These are phyloP conservation scores for Scelioninae gen. 2 DNA, from an alignment of 2,888 invertebrate species.

Conservation along the genomic window DNA sequence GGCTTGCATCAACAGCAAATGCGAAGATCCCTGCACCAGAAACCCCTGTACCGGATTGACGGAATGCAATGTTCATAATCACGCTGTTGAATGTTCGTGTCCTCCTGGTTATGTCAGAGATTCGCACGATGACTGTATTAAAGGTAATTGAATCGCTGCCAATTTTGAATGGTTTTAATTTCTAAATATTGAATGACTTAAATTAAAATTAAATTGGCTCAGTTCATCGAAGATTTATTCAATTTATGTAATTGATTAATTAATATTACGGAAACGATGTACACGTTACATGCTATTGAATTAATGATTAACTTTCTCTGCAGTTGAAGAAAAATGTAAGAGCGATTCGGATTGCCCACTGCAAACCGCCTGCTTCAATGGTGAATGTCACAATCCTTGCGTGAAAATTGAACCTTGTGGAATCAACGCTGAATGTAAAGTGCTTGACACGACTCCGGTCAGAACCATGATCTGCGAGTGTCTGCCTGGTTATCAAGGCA, in stretches of 20 bases:
- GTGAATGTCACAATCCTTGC: conserved; percentile 90
- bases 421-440: conserved; percentile 85
- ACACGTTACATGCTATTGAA: too few species aligned
- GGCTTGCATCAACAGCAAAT: conserved; percentile 88
- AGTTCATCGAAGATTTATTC: too few species aligned
- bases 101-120: conserved; percentile 85
- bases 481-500: conserved; percentile 89
- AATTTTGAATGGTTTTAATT: not conserved
- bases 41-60: conserved; percentile 85
- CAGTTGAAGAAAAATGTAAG: conserved; percentile 79
- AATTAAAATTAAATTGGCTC: too few species aligned
- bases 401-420: conserved; percentile 87
- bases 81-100: conserved; percentile 87
- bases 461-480: conserved; percentile 94
- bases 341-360: conserved; percentile 89
- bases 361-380: conserved; percentile 88
- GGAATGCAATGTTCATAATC: conserved; percentile 85
- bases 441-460: conserved; percentile 88
- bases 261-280: too few species aligned
- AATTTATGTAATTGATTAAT: too few species aligned
- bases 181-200: too few species aligned
- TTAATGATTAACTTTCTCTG: conserved; percentile 14
- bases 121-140: conserved; percentile 79
- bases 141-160: conserved; percentile 68
- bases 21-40: conserved; percentile 84